Evolutionary conservation across 2,888 invertebrate species (phyloP), one percentile per base, ranked within the genome.

Genomic region (Drosophila colorata): DNA sequence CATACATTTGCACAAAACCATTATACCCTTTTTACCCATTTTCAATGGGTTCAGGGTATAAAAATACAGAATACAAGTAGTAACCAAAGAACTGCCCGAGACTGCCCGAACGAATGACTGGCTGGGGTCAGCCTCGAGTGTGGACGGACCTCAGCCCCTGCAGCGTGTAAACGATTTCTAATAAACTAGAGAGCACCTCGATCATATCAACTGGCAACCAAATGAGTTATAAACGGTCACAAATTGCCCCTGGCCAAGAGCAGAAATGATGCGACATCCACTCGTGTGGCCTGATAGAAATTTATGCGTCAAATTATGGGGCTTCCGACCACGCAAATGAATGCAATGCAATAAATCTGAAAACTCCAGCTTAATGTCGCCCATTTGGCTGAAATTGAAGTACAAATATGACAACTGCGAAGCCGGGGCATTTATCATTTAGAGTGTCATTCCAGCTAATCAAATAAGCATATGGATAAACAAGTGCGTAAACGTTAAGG

Each of bases 221-320:
- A 85, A 83, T 87, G 88, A 79, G 73, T 88, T 86, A 87, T 83
- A 86, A 83, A 85, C 71, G 86, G 56, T 57, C 33, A 67, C 74
- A 67, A 78, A 74, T 74, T 78, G 47, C 38, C 38, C 23, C 35
- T 33, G 14, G 13, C 37, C 11, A 23, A 43, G 44, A 51, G 56
- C 37, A 52, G 44, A 59, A 66, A 60, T 67, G 55, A 51, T 14
- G 49, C 44, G 60, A 55, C 67, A 46, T 38, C 60, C 67, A 43
- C 49, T 52, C 44, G n/a, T 37, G 33, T 40, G 44, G 40, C 35
- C 73, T 78, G 83, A 79, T 74, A 72, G 72, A 82, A 73, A 83
- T 83, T 88, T 79, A 88, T 83, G 88, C 57, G 58, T 56, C 70
- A 74, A 81, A 81, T 88, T 79, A 76, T 85, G 73, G 73, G 70